A percentile compares a stretch with the other conserved stretches of the same genome.
Conservation (phyloP, 2,797 vertebrate genomes). For the Liparis tanakae region DNA sequence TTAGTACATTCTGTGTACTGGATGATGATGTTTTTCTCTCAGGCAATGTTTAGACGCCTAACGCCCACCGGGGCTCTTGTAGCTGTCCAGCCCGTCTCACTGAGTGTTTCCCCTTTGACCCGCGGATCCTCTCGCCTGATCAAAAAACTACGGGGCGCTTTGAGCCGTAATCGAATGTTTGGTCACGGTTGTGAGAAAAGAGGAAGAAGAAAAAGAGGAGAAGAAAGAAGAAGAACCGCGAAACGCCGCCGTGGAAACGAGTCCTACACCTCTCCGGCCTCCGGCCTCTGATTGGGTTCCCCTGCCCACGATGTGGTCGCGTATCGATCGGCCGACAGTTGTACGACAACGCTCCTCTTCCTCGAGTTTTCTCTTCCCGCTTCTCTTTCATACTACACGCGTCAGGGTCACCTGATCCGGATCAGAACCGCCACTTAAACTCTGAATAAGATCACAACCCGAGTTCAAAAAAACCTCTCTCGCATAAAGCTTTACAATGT, state of each 20-base stretch:
- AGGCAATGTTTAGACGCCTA: slow-evolving; percentile 34
- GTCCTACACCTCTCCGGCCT: slow-evolving; percentile 25
- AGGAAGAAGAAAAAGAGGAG: slow-evolving; percentile 9
- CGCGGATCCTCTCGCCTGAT: slow-evolving; percentile 36
- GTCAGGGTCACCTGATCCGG: slow-evolving; percentile 39
- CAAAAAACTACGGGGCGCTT: slow-evolving; percentile 31
- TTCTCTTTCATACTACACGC: slow-evolving; percentile 20
- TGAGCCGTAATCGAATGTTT: slow-evolving; percentile 28
- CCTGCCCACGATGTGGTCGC: slow-evolving; percentile 61
- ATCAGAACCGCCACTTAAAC: slow-evolving; percentile 53
- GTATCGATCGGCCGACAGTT: slow-evolving; percentile 70
- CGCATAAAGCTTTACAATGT: slow-evolving; percentile 37
- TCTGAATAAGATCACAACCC: slow-evolving; percentile 49
- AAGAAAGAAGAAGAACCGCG: not conserved
- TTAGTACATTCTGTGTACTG: not conserved
- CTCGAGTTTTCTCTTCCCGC: slow-evolving; percentile 32
- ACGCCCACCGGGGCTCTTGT: slow-evolving; percentile 50
- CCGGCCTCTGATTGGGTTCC: slow-evolving; percentile 57
- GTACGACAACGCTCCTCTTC: slow-evolving; percentile 54
- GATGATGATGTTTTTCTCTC: slow-evolving; percentile 17
- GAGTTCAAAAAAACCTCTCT: slow-evolving; percentile 49
- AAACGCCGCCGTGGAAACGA: slow-evolving; percentile 19
- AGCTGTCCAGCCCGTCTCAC: slow-evolving; percentile 33
- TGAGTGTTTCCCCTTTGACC: slow-evolving; percentile 23
- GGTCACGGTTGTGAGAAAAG: slow-evolving; percentile 6